These are phyloP conservation scores for Clinocottus analis DNA, from an alignment of 2,113 vertebrate genomes.

Conservation along the genomic window DNA sequence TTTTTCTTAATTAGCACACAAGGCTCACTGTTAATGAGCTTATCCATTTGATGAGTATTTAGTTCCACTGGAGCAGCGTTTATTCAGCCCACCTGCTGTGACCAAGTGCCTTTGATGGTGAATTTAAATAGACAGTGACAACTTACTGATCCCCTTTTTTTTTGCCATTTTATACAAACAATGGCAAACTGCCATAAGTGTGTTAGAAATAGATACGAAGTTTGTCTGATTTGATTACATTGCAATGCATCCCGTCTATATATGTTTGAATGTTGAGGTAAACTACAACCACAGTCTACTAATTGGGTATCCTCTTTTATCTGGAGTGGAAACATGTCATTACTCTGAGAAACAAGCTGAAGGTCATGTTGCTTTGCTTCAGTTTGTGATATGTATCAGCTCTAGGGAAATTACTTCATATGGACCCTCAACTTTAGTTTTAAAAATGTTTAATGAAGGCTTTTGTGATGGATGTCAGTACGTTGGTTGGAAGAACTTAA, in stretches of 20 bases:
- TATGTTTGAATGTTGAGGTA: not conserved
- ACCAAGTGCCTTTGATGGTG: constrained; percentile 23
- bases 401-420: constrained; percentile 8
- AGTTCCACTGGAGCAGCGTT: constrained; percentile 25
- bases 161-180: not conserved
- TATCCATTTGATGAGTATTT: constrained; percentile 32
- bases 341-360: constrained; percentile 25
- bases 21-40: too few species aligned
- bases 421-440: not conserved
- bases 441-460: not conserved
- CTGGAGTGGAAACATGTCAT: constrained; percentile 34
- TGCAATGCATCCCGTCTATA: not conserved
- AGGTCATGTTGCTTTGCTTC: not conserved
- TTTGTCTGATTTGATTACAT: not conserved
- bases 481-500: not conserved
- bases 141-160: too few species aligned
- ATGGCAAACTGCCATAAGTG: not conserved
- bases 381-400: constrained; percentile 6
- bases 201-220: not conserved
- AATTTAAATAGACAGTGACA: not conserved
- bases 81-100: constrained; percentile 15
- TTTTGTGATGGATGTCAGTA: not conserved
- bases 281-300: constrained; percentile 9
- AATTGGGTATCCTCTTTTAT: constrained; percentile 29
- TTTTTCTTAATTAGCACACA: too few species aligned